phyloP scores from a whole-genome alignment of 2,797 vertebrate species.

The Pristis pectinata region DNA sequence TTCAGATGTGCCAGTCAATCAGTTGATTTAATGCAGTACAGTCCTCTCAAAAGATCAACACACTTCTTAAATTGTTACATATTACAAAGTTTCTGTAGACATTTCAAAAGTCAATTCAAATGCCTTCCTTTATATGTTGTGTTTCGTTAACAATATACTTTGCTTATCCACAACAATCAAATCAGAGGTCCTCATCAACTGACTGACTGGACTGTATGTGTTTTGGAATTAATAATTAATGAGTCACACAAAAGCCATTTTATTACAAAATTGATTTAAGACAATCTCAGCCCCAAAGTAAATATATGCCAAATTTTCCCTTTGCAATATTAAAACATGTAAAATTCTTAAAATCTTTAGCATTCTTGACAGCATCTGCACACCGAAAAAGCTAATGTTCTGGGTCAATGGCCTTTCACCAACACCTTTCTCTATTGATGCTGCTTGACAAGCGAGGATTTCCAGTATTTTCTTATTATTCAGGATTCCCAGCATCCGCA shows the following conservation, averaged over 20 bases:
- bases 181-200: not conserved
- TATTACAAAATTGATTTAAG: not conserved
- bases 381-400: too few relatives aligned
- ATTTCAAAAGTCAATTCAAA: not conserved
- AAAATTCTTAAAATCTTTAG: too few relatives aligned
- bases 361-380: too few relatives aligned
- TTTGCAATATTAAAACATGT: not conserved
- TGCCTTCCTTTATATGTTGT: not conserved
- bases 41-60: not conserved
- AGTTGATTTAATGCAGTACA: not conserved
- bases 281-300: not conserved
- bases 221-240: not conserved
- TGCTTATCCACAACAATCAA: too few relatives aligned
- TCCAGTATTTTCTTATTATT: too few relatives aligned
- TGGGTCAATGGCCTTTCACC: too few relatives aligned
- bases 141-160: not conserved
- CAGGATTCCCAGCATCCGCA: too few relatives aligned
- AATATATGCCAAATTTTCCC: not conserved
- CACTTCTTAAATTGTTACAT: not conserved
- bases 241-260: not conserved
- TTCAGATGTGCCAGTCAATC: conserved; percentile 11
- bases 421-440: too few relatives aligned
- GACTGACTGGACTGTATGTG: not conserved
- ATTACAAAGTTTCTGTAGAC: not conserved
- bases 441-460: too few relatives aligned